These are phyloP conservation scores for Apamea crenata DNA, from an alignment of 2,888 invertebrate genomes.

Conservation along the genomic window DNA sequence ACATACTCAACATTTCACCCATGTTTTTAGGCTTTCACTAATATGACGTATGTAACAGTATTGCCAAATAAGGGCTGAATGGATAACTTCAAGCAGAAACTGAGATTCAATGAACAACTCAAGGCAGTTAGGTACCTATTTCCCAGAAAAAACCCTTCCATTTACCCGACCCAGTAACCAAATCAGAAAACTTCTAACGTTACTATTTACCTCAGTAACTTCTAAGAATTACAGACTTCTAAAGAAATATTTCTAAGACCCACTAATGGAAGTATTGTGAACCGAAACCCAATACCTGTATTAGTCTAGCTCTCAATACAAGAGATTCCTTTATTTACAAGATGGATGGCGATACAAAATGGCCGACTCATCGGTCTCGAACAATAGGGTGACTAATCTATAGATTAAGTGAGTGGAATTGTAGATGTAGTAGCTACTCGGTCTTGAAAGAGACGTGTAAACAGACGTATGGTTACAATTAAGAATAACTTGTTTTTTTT, in stretches of 20 bases:
- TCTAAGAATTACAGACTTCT: conserved; percentile 5
- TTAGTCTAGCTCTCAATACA: conserved; percentile 38
- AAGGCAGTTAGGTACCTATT: background rate
- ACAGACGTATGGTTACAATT: conserved; percentile 10
- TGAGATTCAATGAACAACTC: background rate
- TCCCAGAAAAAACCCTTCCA: background rate
- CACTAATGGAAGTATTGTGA: conserved; percentile 44
- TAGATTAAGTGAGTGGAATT: conserved; percentile 9
- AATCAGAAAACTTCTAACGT: conserved; percentile 1
- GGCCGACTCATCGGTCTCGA: conserved; percentile 12
- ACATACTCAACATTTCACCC: background rate
- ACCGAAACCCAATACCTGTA: conserved; percentile 43
- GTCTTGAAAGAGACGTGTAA: conserved; percentile 1
- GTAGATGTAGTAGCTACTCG: background rate
- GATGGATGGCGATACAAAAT: conserved; percentile 52
- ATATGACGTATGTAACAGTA: background rate
- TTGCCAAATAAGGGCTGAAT: no score
- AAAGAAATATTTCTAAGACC: conserved; percentile 1
- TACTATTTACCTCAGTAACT: conserved; percentile 6
- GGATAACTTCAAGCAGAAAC: background rate
- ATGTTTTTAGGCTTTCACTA: background rate
- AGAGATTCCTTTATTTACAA: conserved; percentile 58
- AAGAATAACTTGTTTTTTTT: background rate
- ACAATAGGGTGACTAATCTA: conserved; percentile 22
- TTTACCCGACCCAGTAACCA: background rate